Percentiles rank a stretch among this genome's conserved stretches.
These are phyloP conservation scores for Mormyrus hasselquistii DNA, from an alignment of 2,797 vertebrate species.

Conservation along the genomic window DNA sequence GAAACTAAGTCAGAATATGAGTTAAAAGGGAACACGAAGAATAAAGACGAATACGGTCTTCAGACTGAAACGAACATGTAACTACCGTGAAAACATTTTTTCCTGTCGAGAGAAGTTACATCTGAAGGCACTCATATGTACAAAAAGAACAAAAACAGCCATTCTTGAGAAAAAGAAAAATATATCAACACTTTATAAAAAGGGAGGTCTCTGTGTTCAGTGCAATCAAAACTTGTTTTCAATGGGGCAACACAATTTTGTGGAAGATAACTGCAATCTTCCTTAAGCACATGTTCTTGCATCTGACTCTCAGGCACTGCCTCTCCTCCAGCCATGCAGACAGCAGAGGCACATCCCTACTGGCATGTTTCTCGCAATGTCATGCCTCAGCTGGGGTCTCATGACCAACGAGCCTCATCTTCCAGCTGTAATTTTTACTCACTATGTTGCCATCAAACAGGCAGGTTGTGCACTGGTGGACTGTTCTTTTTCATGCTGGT, in stretches of 20 bases:
- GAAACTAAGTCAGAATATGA: background rate
- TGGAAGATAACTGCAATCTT: constrained; percentile 13
- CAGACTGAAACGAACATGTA: background rate
- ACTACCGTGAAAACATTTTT: background rate
- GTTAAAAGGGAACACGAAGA: background rate
- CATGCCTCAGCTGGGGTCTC: background rate
- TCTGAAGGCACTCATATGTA: background rate
- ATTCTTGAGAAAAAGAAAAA: background rate
- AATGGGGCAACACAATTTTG: background rate
- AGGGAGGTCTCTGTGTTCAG: background rate
- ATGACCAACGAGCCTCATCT: background rate
- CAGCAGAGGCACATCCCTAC: background rate
- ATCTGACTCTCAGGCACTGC: background rate
- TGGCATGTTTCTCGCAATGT: background rate
- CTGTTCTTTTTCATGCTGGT: background rate
- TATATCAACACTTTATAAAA: constrained; percentile 1
- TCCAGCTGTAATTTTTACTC: background rate
- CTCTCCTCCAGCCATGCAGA: background rate
- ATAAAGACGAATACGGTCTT: background rate
- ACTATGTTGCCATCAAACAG: background rate
- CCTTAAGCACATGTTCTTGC: constrained; percentile 1
- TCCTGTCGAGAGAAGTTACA: background rate
- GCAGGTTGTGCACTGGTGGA: background rate
- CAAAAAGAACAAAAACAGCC: background rate
- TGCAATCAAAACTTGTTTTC: constrained; percentile 4